These are phyloP conservation scores for Anagrus nilaparvatae DNA, from an alignment of 1,140 invertebrate species.

Conservation along the genomic window DNA sequence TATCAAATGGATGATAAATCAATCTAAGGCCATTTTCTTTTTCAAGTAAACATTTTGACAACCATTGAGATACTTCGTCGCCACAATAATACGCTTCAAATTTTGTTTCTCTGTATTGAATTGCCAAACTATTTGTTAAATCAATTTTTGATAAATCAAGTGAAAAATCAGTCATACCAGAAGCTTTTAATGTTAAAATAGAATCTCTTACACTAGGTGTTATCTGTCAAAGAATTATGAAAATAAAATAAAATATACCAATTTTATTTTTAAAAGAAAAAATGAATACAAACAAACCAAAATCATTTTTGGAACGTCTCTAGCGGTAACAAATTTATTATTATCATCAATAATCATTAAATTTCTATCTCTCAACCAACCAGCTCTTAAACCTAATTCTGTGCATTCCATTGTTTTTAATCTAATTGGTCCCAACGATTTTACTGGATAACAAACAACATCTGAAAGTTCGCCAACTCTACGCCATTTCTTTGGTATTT, in stretches of 20 bases:
- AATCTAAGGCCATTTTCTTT: not conserved
- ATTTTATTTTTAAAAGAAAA: too few relatives aligned
- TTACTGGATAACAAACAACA: slow-evolving; percentile 42
- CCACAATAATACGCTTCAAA: slow-evolving; percentile 24
- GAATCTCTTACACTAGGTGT: slow-evolving; percentile 37
- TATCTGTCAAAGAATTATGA: too few relatives aligned
- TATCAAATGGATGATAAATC: not conserved
- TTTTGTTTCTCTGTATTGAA: slow-evolving; percentile 33
- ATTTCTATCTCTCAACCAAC: slow-evolving; percentile 43
- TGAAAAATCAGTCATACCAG: slow-evolving; percentile 41
- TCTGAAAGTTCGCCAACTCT: slow-evolving; percentile 43
- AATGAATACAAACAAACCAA: too few relatives aligned
- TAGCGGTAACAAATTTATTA: slow-evolving; percentile 42
- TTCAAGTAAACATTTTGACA: not conserved
- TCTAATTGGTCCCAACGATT: slow-evolving; percentile 40
- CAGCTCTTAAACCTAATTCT: slow-evolving; percentile 36
- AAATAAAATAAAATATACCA: too few relatives aligned
- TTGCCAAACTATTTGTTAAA: too few relatives aligned
- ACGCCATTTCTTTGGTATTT: slow-evolving; percentile 34
- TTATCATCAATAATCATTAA: slow-evolving; percentile 43
- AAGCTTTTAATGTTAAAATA: slow-evolving; percentile 37
- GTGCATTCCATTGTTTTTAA: slow-evolving; percentile 36
- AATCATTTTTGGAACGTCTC: slow-evolving; percentile 43
- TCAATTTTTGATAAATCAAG: slow-evolving; percentile 43
- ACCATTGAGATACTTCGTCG: not conserved